A percentile compares a stretch with the other conserved stretches of the same genome.
These are phyloP conservation scores for Belgica antarctica DNA, from an alignment of 2,888 invertebrate genomes.

Conservation along the genomic window DNA sequence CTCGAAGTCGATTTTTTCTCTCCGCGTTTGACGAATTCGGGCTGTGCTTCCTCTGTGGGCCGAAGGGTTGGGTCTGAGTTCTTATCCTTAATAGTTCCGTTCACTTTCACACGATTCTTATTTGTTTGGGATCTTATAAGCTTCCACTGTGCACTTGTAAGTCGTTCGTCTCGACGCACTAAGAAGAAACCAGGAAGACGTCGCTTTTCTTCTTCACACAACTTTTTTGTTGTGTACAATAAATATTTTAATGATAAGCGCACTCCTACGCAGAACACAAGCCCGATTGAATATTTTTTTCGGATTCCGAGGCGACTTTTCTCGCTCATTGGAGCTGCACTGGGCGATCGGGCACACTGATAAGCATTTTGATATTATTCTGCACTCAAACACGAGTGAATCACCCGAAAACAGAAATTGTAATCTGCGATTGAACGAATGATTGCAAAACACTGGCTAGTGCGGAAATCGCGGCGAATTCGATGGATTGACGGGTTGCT, in stretches of 20 bases:
- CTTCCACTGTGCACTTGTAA: background rate
- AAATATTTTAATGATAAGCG: slow-evolving; percentile 6
- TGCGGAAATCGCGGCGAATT: too few species aligned
- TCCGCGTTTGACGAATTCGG: slow-evolving; percentile 29
- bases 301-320: too few species aligned
- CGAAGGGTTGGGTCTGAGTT: slow-evolving; percentile 23
- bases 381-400: too few species aligned
- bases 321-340: too few species aligned
- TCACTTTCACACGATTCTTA: background rate
- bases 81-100: background rate
- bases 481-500: too few species aligned
- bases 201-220: background rate
- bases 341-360: too few species aligned
- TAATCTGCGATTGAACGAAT: too few species aligned
- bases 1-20: background rate
- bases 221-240: slow-evolving; percentile 30
- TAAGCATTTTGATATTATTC: too few species aligned
- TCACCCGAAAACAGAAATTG: too few species aligned
- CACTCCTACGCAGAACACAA: slow-evolving; percentile 31
- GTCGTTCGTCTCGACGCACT: background rate
- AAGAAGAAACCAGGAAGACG: slow-evolving; percentile 23
- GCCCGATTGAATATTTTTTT: slow-evolving; percentile 10
- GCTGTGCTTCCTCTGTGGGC: background rate
- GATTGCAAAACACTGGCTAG: too few species aligned
- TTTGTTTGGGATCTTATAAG: background rate